Conservation (phyloP, 2,113 vertebrate genomes). For the Cyprinodon brontotheroides region DNA sequence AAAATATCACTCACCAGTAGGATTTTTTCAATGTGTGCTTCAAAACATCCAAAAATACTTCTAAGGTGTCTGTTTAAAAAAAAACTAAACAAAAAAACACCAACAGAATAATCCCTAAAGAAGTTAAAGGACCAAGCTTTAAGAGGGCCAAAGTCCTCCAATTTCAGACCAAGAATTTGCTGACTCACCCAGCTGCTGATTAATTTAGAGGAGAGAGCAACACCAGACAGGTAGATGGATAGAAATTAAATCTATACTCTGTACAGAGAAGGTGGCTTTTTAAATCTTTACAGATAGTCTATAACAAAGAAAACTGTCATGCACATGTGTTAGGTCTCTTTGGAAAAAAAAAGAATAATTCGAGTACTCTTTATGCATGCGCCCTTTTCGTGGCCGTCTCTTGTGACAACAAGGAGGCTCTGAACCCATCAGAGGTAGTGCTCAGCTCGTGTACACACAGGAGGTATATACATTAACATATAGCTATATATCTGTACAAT, state of each 20-base stretch:
- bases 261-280: slow-evolving; percentile 59
- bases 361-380: slow-evolving; percentile 75
- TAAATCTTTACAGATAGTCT: slow-evolving; percentile 47
- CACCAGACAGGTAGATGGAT: slow-evolving; percentile 57
- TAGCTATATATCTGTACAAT: slow-evolving; percentile 76
- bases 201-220: slow-evolving; percentile 72
- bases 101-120: slow-evolving; percentile 81
- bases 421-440: slow-evolving; percentile 60
- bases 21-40: slow-evolving; percentile 77
- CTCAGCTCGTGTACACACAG: slow-evolving; percentile 76
- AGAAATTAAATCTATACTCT: slow-evolving; percentile 54
- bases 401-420: slow-evolving; percentile 64
- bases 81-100: slow-evolving; percentile 37
- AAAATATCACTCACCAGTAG: slow-evolving; percentile 62
- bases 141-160: slow-evolving; percentile 78
- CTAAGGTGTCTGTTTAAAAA: slow-evolving; percentile 74
- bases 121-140: slow-evolving; percentile 84
- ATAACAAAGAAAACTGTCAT: slow-evolving; percentile 47
- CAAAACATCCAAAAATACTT: slow-evolving; percentile 70
- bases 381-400: slow-evolving; percentile 68
- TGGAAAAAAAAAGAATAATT: slow-evolving; percentile 40
- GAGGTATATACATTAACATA: slow-evolving; percentile 78
- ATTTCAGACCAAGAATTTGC: slow-evolving; percentile 71
- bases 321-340: slow-evolving; percentile 60
- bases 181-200: slow-evolving; percentile 67